Base-by-base conservation (phyloP, 1,140 invertebrate species). In the Trachymyrmex cornetzi region DNA sequence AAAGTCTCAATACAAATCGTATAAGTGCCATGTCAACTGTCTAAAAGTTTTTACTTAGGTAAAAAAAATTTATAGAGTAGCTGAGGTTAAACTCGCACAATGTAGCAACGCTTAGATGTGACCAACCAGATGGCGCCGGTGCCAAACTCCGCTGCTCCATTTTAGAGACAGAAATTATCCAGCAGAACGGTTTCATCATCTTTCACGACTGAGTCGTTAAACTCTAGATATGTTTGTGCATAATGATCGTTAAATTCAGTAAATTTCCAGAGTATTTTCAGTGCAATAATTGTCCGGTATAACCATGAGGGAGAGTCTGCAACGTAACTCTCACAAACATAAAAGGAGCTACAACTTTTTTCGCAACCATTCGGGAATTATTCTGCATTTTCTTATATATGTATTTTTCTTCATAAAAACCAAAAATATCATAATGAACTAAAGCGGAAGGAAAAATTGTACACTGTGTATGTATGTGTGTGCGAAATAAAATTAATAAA, bases 131-230 rank as follows among this genome's bases (percentile, higher is more conserved):
- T 50, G 59, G 59, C 82, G 79, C 44, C 44, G 59, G n/a, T 75
- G 82, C 74, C 77, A 77, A 64, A 12, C 44, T 59, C 66, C 44
- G 30, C 19, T 5, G 57, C 16, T 85, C n/a, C 72, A 50, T 85
- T 85, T 85, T 80, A 61, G 74, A 64, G 50, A 64, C 84, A 77
- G 61, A 80, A 79, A 85, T 85, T 85, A 85, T 79, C 27, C 74
- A 66, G 71, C 30, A 27, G 16, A 66, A 66, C n/a, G 82, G 59
- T 85, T 85, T 85, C 72, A 69, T 75, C 64, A 77, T 86, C 85
- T 81, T 86, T 86, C 77, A 81, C 53, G 59, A 61, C 72, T 14
- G 30, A 55, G 84, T 80, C 61, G 75, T 85, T 79, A 67, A 71
- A 80, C 34, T 85, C 72, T 44, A 67, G 74, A 85, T 48, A 27